Conservation (phyloP, 2,888 invertebrate genomes). For the Lycia hirtaria region DNA sequence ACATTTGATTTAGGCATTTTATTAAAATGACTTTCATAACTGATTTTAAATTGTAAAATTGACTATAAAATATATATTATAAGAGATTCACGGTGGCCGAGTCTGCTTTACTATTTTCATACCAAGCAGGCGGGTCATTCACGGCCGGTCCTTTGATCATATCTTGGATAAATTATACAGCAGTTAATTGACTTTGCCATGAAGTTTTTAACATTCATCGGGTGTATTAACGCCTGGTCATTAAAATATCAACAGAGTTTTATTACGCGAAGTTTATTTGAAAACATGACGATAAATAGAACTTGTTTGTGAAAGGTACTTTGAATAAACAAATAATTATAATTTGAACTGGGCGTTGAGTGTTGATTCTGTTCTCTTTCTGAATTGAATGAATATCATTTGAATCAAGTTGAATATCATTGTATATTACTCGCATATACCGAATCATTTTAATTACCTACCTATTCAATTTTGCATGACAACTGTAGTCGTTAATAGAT, state of each 20-base stretch:
- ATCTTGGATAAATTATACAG: constrained; percentile 14
- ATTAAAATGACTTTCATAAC: too few relatives aligned
- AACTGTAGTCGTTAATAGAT: too few relatives aligned
- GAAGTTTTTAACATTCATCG: constrained; percentile 27
- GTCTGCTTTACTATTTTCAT: background rate
- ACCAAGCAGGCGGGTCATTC: background rate
- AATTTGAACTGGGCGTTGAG: too few relatives aligned
- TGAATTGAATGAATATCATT: too few relatives aligned
- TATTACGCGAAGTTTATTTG: background rate
- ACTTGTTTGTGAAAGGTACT: too few relatives aligned
- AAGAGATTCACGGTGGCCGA: background rate
- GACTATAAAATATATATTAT: too few relatives aligned
- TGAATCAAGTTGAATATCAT: too few relatives aligned
- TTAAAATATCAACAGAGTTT: constrained; percentile 13
- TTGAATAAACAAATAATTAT: background rate
- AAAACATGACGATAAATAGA: background rate
- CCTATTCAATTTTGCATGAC: too few relatives aligned
- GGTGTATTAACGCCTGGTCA: constrained; percentile 11
- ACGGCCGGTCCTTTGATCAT: constrained; percentile 12
- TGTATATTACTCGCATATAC: too few relatives aligned
- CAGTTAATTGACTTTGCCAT: constrained; percentile 24
- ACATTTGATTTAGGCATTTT: too few relatives aligned
- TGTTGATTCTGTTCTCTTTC: too few relatives aligned
- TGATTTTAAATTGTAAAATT: background rate
- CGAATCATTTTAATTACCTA: too few relatives aligned